Evolutionary conservation across 2,888 invertebrate species (phyloP), one percentile per base, ranked within the genome.

Genomic region (Capitulum mitella): DNA sequence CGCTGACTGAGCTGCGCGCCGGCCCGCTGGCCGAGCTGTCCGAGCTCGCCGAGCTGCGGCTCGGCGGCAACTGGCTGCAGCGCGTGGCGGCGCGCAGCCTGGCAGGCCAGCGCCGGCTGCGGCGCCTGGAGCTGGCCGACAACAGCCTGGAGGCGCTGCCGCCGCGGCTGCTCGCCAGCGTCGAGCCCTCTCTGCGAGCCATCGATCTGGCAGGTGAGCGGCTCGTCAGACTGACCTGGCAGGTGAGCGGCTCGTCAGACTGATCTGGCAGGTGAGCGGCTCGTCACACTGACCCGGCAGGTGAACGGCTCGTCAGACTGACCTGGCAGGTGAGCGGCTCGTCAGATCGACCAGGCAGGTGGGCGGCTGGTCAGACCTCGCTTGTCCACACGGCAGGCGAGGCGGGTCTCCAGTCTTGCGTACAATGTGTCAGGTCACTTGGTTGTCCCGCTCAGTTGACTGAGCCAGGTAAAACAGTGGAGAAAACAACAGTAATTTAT

Each of bases 11-110:
- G 82, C 91, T 95, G 82, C 92, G 93, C 10, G 91, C 91, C 84
- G 94, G 93, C 0, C 90, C 92, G 0, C 84, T 95, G 19, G 88
- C 92, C 83, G 93, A 94, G 2, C 94, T 95, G 84, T 90, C 92
- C 0, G 92, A 91, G 78, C 85, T 95, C 82, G 94, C 94, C 86
- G 89, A 92, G 82, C 87, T 95, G 54, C 92, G 94, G 86, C 87
- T 95, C 79, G 92, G 93, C 84, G 90, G 91, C 85, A 95, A 95
- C 77, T 75, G 80, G 70, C 79, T 81, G 58, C 79, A 75, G 76
- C 77, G 78, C 3, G 78, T 80, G 40, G 78, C 58, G 54, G 76
- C 80, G 32, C 78, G 77, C 29, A 77, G 78, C 19, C 74, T 81
- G 75, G 78, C 79, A 29, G 76, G 76, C 19, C 46, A 19, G 16